These are phyloP conservation scores for Hermatobates lingyangjiaoensis DNA, from an alignment of 1,140 invertebrate genomes.

Conservation along the genomic window DNA sequence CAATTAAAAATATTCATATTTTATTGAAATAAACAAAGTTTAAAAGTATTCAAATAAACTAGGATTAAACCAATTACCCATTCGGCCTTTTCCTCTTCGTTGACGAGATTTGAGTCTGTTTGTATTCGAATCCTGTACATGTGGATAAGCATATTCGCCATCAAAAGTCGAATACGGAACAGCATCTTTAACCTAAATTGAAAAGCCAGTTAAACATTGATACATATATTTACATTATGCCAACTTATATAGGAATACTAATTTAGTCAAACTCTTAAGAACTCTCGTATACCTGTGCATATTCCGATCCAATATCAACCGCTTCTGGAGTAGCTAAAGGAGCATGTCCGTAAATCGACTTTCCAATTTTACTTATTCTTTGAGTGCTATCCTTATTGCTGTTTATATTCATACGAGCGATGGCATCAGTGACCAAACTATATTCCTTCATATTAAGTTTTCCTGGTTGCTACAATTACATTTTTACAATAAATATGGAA, in stretches of 20 bases:
- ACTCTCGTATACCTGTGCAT: constrained; percentile 31
- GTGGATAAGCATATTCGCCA: constrained; percentile 36
- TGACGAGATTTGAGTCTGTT: constrained; percentile 37
- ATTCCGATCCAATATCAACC: constrained; percentile 49
- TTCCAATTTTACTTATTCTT: constrained; percentile 25
- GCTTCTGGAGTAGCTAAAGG: constrained; percentile 63
- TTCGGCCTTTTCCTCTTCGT: constrained; percentile 39
- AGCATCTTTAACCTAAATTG: constrained; percentile 31
- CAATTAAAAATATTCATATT: too few species aligned
- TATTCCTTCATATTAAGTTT: constrained; percentile 80
- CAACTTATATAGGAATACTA: not conserved
- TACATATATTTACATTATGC: not conserved
- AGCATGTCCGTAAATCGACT: constrained; percentile 38
- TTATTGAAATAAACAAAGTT: too few species aligned
- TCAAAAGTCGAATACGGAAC: constrained; percentile 37
- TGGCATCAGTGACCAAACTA: constrained; percentile 70
- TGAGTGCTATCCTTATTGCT: constrained; percentile 30
- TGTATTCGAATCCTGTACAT: constrained; percentile 36
- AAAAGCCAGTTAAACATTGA: constrained; percentile 1
- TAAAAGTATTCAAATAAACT: too few species aligned
- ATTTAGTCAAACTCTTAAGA: not conserved
- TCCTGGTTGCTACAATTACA: constrained; percentile 49
- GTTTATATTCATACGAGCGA: constrained; percentile 48
- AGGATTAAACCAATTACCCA: constrained; percentile 30
- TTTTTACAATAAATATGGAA: too few species aligned